Evolutionary conservation across 2,888 invertebrate genomes (phyloP), one percentile per base, ranked within the genome.

Genomic region (Cynaeus angustus): DNA sequence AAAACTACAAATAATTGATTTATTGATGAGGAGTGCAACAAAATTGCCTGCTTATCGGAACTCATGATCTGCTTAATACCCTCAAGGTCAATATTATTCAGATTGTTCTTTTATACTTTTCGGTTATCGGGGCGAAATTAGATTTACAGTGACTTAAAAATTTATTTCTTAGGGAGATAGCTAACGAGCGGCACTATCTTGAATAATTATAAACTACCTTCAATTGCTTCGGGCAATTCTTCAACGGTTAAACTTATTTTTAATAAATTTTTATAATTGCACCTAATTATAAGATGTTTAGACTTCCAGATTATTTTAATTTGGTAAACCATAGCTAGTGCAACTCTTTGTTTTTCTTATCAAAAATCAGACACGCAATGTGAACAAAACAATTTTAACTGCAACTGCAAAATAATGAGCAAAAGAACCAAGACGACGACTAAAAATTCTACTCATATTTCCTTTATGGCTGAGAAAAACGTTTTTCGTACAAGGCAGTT

Each of bases 1-100:
- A 45, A 59, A 50, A 52, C 59, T 52, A 62, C 52, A 50, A 62
- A 61, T 61, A 61, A 50, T 62, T 62, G 62, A 62, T 62, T 62
- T 62, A 62, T 50, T 37, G 50, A 61, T 30, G 46, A 28, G 46
- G 13, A 28, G 13, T 9, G 33, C 37, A 38, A 48, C 48, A 21
- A 48, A 61, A 50, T 62, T 16, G 41, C 52, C 16, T 14, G 26
- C 14, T 50, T 62, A 62, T 62, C 62, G 41, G n/a, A 10, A 3
- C 26, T 12, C 6, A 10, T 5, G 41, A 50, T 50, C 52, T 26
- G 26, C 10, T 50, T 52, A 45, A 13, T 62, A 16, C 38, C 62
- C 52, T 14, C 50, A 52, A 50, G 62, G 41, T 62, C 52, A 41
- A 13, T 41, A 13, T 48, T 33, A 33, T 46, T 14, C 14, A 21